A percentile compares a stretch with the other conserved stretches of the same genome.
These are phyloP conservation scores for Scolanthus callimorphus DNA, from an alignment of 92 coral and sea anemone species.

Conservation along the genomic window DNA sequence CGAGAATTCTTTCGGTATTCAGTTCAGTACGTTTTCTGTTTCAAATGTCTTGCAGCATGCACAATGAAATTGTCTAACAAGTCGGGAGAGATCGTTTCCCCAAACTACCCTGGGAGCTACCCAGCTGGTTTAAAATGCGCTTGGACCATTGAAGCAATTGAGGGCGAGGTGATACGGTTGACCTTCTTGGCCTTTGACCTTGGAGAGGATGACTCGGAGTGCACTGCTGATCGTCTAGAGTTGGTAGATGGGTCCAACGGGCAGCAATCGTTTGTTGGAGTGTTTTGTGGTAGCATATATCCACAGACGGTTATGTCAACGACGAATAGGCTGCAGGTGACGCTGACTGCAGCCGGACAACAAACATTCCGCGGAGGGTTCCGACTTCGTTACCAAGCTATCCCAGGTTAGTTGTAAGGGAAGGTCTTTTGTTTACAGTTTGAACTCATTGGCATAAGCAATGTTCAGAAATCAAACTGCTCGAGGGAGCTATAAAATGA, in stretches of 20 bases:
- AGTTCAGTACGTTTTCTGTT: too few relatives aligned
- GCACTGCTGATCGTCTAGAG: not conserved
- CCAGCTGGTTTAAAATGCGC: constrained; percentile 20
- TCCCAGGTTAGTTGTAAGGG: too few relatives aligned
- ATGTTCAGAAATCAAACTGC: too few relatives aligned
- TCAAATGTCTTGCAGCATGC: constrained; percentile 31
- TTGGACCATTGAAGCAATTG: constrained; percentile 24
- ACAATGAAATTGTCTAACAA: constrained; percentile 6
- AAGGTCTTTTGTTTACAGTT: not conserved
- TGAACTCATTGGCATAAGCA: too few relatives aligned
- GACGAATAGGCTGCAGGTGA: not conserved
- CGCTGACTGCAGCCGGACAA: constrained; percentile 1
- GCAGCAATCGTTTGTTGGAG: not conserved
- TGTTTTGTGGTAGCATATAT: constrained; percentile 14
- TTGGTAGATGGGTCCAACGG: not conserved
- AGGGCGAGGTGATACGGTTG: constrained; percentile 23
- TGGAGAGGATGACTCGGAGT: constrained; percentile 6
- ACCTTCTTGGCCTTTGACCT: constrained; percentile 37
- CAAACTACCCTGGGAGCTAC: constrained; percentile 46
- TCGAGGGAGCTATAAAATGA: too few relatives aligned
- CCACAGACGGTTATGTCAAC: constrained; percentile 11
- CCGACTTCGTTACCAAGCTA: constrained; percentile 5
- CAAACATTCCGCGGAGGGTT: constrained; percentile 12
- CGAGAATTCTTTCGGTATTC: too few relatives aligned
- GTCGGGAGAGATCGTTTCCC: constrained; percentile 44